Evolutionary conservation across 2,888 invertebrate genomes (phyloP), one percentile per base, ranked within the genome.

Genomic region (Dryocosmus kuriphilus): DNA sequence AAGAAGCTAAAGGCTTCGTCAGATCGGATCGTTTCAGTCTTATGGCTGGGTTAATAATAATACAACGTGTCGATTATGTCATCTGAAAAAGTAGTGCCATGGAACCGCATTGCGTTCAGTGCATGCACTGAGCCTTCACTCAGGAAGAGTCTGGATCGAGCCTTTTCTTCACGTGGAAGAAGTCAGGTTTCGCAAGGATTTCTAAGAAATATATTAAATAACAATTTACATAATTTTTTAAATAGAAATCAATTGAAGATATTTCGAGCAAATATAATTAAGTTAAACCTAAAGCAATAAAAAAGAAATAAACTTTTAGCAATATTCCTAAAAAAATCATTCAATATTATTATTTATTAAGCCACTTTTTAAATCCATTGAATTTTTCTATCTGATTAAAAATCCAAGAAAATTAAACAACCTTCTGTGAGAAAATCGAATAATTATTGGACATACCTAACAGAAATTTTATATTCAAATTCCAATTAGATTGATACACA

Each of bases 61-160:
- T 57, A 38, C 74, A 51, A 60, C 74, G 55, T 35, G 75, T 76
- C 63, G 81, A 81, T 84, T 83, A 83, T 84, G 83, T 84, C 85
- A 86, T 77, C 77, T 82, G 76, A 71, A 79, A 83, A 86, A 85
- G 84, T 82, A 85, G 84, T 82, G 80, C 85, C 83, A 74, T 79
- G 78, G 76, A 78, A 80, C 80, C 73, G 74, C 76, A 75, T 67
- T 63, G n/a, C 77, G 61, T 76, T 71, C 77, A 77, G 61, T 35
- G 77, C 22, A 30, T 74, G 74, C 55, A 55, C 35, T 24, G 38
- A 22, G 41, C 38, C 27, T 71, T 51, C n/a, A 11, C 27, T 24
- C 24, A n/a, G n/a, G n/a, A n/a, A n/a, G n/a, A n/a, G n/a, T n/a
- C n/a, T n/a, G n/a, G n/a, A n/a, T 65, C 2, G 30, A 30, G 14